These are phyloP conservation scores for Chaetophractus vellerosus DNA, from an alignment of 2,797 vertebrate species.

Conservation along the genomic window DNA sequence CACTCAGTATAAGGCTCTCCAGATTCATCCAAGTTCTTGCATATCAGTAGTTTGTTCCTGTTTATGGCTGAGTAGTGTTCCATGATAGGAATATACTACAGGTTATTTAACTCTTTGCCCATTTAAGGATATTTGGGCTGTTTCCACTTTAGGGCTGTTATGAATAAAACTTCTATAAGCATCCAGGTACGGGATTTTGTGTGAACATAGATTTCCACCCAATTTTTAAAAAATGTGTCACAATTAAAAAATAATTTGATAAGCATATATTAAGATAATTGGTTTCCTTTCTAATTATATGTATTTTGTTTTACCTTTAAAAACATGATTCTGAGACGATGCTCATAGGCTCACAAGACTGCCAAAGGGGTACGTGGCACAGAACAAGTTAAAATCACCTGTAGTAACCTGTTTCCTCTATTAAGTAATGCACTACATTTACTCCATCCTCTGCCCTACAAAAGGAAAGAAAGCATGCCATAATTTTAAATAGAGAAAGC, in stretches of 20 bases:
- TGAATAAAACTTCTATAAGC: neutral
- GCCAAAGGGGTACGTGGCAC: neutral
- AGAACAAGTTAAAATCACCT: neutral
- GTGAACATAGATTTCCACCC: neutral
- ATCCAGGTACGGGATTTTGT: neutral
- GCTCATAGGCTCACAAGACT: neutral
- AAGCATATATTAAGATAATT: conserved; percentile 9
- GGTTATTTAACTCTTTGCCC: neutral
- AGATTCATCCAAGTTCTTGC: neutral
- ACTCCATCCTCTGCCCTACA: neutral
- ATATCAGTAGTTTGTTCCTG: neutral
- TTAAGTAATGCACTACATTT: conserved; percentile 17
- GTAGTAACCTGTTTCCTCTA: neutral
- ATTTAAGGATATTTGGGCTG: neutral
- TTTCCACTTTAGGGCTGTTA: neutral
- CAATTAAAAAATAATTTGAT: conserved; percentile 18
- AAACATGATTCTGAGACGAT: conserved; percentile 33
- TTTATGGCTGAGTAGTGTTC: neutral
- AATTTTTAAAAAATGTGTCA: neutral
- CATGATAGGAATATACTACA: neutral
- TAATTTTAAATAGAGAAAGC: neutral
- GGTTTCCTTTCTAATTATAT: conserved; percentile 32
- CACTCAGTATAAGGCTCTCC: neutral
- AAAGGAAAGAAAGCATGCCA: neutral
- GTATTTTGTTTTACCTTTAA: neutral